A percentile compares a stretch with the other conserved stretches of the same genome.
Conservation (phyloP, 2,888 invertebrate species). For the Ophion ventricosus region DNA sequence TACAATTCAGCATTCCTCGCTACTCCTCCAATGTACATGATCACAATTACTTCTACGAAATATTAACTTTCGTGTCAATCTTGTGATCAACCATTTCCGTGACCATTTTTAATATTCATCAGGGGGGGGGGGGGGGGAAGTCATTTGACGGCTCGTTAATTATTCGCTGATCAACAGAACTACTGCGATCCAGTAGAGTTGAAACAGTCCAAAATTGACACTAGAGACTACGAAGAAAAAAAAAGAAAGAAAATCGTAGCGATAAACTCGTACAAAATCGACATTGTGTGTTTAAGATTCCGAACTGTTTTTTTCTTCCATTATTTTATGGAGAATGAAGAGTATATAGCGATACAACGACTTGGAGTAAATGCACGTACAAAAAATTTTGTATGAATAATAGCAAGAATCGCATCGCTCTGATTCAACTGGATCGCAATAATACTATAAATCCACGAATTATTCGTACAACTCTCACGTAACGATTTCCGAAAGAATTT, state of each 20-base stretch:
- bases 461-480: conserved; percentile 17
- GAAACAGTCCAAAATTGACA: neutral
- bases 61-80: neutral
- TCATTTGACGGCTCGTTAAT: conserved; percentile 26
- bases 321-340: neutral
- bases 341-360: neutral
- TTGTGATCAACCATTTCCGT: neutral
- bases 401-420: neutral
- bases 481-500: neutral
- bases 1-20: conserved; percentile 52
- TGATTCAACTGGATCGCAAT: conserved; percentile 17
- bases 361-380: neutral
- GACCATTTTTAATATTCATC: neutral
- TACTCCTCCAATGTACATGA: conserved; percentile 18
- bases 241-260: neutral
- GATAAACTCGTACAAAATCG: neutral
- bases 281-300: neutral
- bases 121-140: no score
- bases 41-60: conserved; percentile 17
- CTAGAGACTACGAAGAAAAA: neutral
- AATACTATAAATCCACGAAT: conserved; percentile 5
- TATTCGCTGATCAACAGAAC: conserved; percentile 1
- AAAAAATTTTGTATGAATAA: neutral
- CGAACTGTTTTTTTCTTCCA: neutral
- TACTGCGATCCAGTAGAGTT: conserved; percentile 7